A percentile compares a stretch with the other conserved stretches of the same genome.
Evolutionary conservation across 2,797 vertebrate genomes (phyloP).

Genomic region (Notolabrus celidotus): DNA sequence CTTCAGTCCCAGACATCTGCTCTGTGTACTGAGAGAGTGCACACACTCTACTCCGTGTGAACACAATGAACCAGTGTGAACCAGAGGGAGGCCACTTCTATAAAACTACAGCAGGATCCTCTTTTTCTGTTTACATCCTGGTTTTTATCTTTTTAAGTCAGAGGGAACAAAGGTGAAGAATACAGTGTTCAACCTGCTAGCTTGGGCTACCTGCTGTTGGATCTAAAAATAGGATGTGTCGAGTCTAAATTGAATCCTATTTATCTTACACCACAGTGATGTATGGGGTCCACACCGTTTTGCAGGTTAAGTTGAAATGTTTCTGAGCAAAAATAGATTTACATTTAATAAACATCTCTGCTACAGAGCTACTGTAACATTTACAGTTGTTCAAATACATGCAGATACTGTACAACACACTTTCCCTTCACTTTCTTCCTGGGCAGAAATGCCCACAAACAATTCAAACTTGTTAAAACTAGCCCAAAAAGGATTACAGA

Average conservation of each 20-base stretch:
- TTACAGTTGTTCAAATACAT: conserved; percentile 83
- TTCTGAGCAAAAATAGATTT: conserved; percentile 69
- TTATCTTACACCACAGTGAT: conserved; percentile 48
- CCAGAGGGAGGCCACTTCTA: conserved; percentile 49
- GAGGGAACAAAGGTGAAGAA: conserved; percentile 26
- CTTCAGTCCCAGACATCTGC: conserved; percentile 12
- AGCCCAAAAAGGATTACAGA: conserved; percentile 42
- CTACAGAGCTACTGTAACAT: conserved; percentile 81
- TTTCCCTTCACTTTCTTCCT: conserved; percentile 51
- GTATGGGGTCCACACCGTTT: conserved; percentile 36
- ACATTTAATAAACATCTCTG: conserved; percentile 75
- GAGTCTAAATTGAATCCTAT: conserved; percentile 16
- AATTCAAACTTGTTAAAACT: conserved; percentile 52
- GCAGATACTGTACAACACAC: conserved; percentile 73
- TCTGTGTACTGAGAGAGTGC: conserved; percentile 26
- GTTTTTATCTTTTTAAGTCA: conserved; percentile 36
- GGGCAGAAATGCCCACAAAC: conserved; percentile 47
- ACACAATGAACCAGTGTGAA: conserved; percentile 40
- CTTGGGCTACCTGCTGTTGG: conserved; percentile 4
- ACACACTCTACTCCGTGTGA: conserved; percentile 28
- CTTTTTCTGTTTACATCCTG: conserved; percentile 42
- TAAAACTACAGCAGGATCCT: conserved; percentile 59
- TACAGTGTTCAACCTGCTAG: conserved; percentile 20
- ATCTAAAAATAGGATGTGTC: conserved; percentile 5
- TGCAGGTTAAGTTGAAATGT: conserved; percentile 61